Conservation (phyloP, 2,113 vertebrate genomes). For the Passer montanus region DNA sequence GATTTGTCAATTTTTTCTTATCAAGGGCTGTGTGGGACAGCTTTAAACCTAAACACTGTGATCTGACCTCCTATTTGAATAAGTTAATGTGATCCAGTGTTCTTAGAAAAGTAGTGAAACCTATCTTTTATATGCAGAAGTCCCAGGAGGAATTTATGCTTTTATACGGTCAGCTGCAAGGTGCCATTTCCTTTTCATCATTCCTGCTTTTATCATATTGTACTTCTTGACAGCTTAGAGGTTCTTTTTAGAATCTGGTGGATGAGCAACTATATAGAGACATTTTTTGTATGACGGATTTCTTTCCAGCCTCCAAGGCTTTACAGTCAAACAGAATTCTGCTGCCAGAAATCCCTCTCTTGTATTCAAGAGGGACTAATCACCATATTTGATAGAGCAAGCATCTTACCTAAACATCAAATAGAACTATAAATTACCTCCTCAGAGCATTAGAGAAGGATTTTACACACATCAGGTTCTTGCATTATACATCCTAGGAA, state of each 20-base stretch:
- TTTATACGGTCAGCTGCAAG: constrained; percentile 89
- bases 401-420: constrained; percentile 47
- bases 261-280: constrained; percentile 27
- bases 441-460: neutral
- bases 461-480: neutral
- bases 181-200: constrained; percentile 86
- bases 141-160: constrained; percentile 84
- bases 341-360: constrained; percentile 36
- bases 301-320: constrained; percentile 38
- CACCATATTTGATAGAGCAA: constrained; percentile 55
- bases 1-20: constrained; percentile 82
- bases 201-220: constrained; percentile 82
- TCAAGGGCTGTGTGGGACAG: constrained; percentile 75
- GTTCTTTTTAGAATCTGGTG: constrained; percentile 69
- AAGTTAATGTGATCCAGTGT: constrained; percentile 86
- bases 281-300: constrained; percentile 39
- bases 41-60: constrained; percentile 80
- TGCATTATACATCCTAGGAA: neutral
- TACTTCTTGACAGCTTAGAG: constrained; percentile 85
- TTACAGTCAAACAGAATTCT: constrained; percentile 44
- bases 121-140: constrained; percentile 87
- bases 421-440: neutral
- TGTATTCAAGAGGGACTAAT: constrained; percentile 31
- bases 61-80: constrained; percentile 90
- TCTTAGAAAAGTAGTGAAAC: constrained; percentile 76